Percentiles rank a stretch among this genome's conserved stretches.
These are phyloP conservation scores for Percopsis omiscomaycus DNA, from an alignment of 2,797 vertebrate species.

Conservation along the genomic window DNA sequence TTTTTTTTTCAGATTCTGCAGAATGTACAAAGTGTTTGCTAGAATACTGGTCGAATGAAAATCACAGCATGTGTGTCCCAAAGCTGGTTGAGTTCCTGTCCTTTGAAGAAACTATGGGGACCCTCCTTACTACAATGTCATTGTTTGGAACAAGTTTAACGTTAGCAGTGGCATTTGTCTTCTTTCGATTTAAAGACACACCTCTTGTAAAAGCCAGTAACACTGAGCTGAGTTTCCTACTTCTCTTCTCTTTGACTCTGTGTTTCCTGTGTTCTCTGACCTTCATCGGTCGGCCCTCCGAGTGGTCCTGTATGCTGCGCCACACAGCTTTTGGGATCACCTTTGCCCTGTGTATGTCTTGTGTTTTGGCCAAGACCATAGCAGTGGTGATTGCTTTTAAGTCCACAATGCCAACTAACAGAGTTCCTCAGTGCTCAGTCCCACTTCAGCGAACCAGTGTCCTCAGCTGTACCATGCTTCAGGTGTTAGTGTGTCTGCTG, in stretches of 20 bases:
- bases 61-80: conserved; percentile 69
- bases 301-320: conserved; percentile 63
- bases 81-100: conserved; percentile 77
- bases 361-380: conserved; percentile 65
- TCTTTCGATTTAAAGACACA: conserved; percentile 64
- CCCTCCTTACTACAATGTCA: conserved; percentile 65
- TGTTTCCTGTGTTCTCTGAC: conserved; percentile 68
- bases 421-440: conserved; percentile 64
- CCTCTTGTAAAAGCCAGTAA: conserved; percentile 63
- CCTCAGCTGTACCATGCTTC: conserved; percentile 65
- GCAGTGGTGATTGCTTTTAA: conserved; percentile 66
- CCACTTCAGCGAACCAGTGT: conserved; percentile 70
- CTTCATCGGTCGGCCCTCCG: conserved; percentile 60
- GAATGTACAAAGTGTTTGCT: conserved; percentile 70
- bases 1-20: conserved; percentile 64
- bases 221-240: conserved; percentile 58
- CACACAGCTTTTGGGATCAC: conserved; percentile 65
- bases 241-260: conserved; percentile 60
- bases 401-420: conserved; percentile 49
- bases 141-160: conserved; percentile 70
- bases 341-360: conserved; percentile 66
- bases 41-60: conserved; percentile 75
- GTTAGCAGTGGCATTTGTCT: conserved; percentile 58
- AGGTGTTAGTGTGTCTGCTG: conserved; percentile 68
- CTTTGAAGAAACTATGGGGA: conserved; percentile 75